Conservation (phyloP, 2,888 invertebrate species). For the Epistrophe grossulariae region DNA sequence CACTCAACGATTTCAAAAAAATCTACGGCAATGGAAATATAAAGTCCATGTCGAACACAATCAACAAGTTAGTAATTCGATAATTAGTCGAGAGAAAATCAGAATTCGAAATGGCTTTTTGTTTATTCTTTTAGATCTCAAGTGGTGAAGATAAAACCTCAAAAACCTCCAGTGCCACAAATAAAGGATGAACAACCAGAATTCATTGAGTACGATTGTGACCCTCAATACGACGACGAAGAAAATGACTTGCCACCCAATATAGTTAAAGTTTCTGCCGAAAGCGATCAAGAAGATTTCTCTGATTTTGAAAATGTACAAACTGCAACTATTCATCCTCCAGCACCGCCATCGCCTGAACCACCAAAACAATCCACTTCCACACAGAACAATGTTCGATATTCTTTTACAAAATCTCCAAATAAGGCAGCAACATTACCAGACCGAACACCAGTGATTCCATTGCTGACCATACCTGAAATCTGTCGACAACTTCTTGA, state of each 20-base stretch:
- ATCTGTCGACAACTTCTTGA: constrained; percentile 82
- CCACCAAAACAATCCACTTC: constrained; percentile 45
- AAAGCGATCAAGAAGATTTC: constrained; percentile 64
- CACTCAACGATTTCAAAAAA: constrained; percentile 82
- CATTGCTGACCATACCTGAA: constrained; percentile 81
- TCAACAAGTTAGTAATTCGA: constrained; percentile 79
- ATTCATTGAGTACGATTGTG: constrained; percentile 19
- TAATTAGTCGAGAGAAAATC: background rate
- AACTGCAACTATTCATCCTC: constrained; percentile 63
- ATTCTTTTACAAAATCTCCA: constrained; percentile 33
- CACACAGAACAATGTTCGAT: constrained; percentile 24
- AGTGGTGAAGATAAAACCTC: constrained; percentile 41
- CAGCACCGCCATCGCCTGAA: constrained; percentile 43
- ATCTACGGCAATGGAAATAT: constrained; percentile 80
- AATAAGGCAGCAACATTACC: constrained; percentile 46
- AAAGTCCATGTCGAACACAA: constrained; percentile 80
- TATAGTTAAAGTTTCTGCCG: constrained; percentile 76
- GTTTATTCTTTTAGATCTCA: constrained; percentile 78
- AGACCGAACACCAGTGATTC: constrained; percentile 78
- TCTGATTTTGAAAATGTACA: constrained; percentile 46
- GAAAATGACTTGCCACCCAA: constrained; percentile 76
- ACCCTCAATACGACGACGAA: constrained; percentile 44
- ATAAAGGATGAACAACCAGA: constrained; percentile 26
- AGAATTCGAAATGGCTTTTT: background rate
- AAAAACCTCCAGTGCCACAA: constrained; percentile 5